phyloP scores from a whole-genome alignment of 2,797 vertebrate genomes.

The Coilia nasus region DNA sequence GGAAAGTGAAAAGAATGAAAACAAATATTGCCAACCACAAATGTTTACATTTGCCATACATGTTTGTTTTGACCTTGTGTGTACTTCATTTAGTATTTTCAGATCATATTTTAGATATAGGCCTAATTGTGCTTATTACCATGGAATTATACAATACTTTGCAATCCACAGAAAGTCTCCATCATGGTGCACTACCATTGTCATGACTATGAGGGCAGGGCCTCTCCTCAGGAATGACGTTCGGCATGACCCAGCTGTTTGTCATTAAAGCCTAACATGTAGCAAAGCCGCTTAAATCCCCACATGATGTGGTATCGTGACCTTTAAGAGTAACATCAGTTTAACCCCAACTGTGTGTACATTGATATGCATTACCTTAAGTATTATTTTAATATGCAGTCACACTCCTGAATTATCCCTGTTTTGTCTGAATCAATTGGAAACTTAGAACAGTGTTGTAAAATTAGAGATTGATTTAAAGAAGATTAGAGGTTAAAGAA shows the following conservation, averaged over 20 bases:
- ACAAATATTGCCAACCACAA: too few relatives aligned
- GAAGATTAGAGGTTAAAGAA: too few relatives aligned
- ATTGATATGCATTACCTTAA: background rate
- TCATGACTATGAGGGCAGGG: background rate
- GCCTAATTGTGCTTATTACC: too few relatives aligned
- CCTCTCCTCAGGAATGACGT: background rate
- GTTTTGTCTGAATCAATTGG: background rate
- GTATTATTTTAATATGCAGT: background rate
- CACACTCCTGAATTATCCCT: background rate
- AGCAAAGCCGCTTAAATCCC: slow-evolving; percentile 15
- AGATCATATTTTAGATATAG: too few relatives aligned
- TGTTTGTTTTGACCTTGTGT: too few relatives aligned
- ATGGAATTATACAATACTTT: too few relatives aligned
- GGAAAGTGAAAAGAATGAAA: too few relatives aligned
- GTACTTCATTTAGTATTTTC: too few relatives aligned
- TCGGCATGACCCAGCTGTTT: slow-evolving; percentile 18
- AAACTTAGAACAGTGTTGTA: background rate
- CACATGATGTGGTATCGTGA: slow-evolving; percentile 24
- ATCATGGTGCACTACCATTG: background rate
- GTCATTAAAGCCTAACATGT: slow-evolving; percentile 31
- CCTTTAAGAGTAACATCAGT: background rate
- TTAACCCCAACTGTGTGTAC: background rate
- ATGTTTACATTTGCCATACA: too few relatives aligned
- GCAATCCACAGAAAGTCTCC: background rate
- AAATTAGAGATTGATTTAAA: background rate